phyloP scores from a whole-genome alignment of 2,113 vertebrate species.

The Paradisaea rubra region DNA sequence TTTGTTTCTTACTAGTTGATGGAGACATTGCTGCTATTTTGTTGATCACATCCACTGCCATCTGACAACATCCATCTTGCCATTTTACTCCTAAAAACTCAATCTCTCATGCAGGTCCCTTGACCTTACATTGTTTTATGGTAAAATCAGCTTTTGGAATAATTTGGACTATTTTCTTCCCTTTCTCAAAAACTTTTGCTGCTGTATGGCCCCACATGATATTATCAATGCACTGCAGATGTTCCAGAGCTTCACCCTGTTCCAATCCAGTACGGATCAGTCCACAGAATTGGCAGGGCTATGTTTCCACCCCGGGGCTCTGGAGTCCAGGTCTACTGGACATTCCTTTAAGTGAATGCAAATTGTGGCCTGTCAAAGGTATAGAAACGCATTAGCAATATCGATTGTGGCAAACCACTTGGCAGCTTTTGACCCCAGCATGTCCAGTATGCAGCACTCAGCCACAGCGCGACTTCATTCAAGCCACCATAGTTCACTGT shows the following conservation, averaged over 20 bases:
- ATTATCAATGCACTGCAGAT: background rate
- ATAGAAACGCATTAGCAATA: background rate
- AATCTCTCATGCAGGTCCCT: background rate
- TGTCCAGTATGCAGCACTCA: accelerated
- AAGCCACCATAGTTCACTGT: background rate
- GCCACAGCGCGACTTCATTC: background rate
- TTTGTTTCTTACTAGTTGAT: background rate
- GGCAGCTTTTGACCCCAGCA: background rate
- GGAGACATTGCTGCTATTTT: background rate
- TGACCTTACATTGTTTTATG: background rate
- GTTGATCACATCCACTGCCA: background rate
- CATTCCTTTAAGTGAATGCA: background rate
- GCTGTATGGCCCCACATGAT: no score
- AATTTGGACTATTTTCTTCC: background rate
- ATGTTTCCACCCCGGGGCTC: background rate
- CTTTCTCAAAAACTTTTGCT: background rate
- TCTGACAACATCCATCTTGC: background rate
- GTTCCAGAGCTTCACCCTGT: background rate
- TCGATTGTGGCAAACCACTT: background rate
- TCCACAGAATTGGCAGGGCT: background rate
- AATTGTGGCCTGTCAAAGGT: background rate
- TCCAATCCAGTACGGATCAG: background rate
- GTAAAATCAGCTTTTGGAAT: background rate
- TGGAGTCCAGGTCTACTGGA: background rate
- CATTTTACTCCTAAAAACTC: background rate